Conservation (phyloP, 2,797 vertebrate genomes). For the Threskiornis aethiopicus region DNA sequence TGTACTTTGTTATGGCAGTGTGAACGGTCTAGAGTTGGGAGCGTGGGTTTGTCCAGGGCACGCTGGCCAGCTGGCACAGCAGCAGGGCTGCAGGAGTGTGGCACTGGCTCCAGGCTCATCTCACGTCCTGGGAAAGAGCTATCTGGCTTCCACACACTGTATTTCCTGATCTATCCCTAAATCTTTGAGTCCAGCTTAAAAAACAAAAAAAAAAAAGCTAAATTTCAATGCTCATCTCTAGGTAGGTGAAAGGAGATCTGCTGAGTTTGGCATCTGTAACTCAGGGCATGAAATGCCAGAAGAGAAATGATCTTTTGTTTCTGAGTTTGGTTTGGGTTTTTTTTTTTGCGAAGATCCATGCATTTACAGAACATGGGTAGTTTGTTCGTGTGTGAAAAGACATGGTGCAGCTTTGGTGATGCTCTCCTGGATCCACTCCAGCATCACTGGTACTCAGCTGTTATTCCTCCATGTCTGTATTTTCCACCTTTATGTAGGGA, state of each 20-base stretch:
- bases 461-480: not conserved
- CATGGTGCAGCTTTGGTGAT: not conserved
- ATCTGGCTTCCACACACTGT: rapidly evolving
- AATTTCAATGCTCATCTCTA: rapidly evolving
- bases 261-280: not conserved
- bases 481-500: not conserved
- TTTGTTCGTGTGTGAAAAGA: not conserved
- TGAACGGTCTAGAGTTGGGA: not conserved
- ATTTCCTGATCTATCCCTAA: not conserved
- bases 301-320: not conserved
- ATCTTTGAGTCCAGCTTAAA: not conserved
- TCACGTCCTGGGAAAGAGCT: not conserved
- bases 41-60: not conserved
- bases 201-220: not conserved
- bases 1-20: not conserved
- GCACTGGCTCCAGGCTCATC: not conserved
- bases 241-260: not conserved
- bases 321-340: not conserved
- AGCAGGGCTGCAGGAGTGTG: not conserved
- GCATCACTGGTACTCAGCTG: not conserved
- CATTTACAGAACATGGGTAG: rapidly evolving
- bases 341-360: rapidly evolving
- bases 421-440: rapidly evolving
- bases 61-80: not conserved
- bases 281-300: not conserved